Conservation (phyloP, 2,888 invertebrate genomes). For the Beris morrisii region DNA sequence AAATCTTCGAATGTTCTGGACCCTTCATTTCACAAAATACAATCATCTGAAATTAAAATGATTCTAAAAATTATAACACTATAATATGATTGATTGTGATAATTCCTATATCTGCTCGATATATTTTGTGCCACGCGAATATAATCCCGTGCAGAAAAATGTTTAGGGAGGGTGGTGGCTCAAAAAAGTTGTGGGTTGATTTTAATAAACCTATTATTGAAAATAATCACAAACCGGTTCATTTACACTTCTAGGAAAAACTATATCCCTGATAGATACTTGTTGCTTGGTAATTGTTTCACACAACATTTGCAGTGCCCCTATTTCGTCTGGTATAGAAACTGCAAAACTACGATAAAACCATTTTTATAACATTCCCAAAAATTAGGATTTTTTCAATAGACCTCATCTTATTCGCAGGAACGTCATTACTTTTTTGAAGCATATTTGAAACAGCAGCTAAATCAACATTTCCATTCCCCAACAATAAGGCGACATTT, state of each 20-base stretch:
- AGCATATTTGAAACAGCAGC: slow-evolving; percentile 12
- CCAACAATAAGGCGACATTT: slow-evolving; percentile 15
- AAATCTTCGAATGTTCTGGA: slow-evolving; percentile 14
- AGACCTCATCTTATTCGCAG: slow-evolving; percentile 6
- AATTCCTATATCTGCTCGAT: too few relatives aligned
- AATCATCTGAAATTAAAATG: slow-evolving; percentile 12
- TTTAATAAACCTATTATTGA: too few relatives aligned
- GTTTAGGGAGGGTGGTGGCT: too few relatives aligned
- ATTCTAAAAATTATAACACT: slow-evolving; percentile 1
- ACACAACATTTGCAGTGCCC: slow-evolving; percentile 1
- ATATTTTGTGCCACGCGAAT: too few relatives aligned
- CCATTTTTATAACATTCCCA: not conserved
- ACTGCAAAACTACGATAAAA: slow-evolving; percentile 5
- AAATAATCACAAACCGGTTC: not conserved
- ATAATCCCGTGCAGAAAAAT: too few relatives aligned
- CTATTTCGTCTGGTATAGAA: slow-evolving; percentile 15
- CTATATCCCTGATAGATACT: slow-evolving; percentile 7
- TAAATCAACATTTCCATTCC: slow-evolving; percentile 17
- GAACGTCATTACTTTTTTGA: not conserved
- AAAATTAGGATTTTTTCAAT: not conserved
- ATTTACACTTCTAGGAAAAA: slow-evolving; percentile 4
- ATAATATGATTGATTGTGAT: not conserved
- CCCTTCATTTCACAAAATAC: slow-evolving; percentile 13
- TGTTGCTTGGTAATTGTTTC: not conserved
- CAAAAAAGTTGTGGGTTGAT: too few relatives aligned